Conservation (phyloP, 92 coral and sea anemone genomes). For the Umimayanthus kanabou region DNA sequence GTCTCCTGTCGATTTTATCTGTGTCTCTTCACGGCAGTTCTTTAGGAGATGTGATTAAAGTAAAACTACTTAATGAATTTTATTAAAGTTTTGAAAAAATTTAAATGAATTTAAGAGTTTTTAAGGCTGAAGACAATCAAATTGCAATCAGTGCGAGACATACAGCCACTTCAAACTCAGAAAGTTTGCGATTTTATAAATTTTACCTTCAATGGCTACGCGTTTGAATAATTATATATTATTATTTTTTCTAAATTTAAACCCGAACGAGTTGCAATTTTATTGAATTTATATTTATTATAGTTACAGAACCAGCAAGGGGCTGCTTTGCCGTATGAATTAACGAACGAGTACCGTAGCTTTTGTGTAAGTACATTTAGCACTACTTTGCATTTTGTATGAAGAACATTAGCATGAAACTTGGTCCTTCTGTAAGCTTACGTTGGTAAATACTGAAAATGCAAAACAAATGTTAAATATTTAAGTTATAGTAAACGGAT, state of each 20-base stretch:
- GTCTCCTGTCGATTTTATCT: not conserved
- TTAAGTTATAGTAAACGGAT: not conserved
- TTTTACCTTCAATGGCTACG: not conserved
- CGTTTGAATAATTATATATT: not conserved
- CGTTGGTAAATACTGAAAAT: not conserved
- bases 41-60: not conserved
- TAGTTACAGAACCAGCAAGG: not conserved
- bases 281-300: not conserved
- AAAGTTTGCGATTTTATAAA: not conserved
- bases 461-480: not conserved
- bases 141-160: not conserved
- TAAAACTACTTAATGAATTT: not conserved
- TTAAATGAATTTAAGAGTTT: not conserved
- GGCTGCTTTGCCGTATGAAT: not conserved
- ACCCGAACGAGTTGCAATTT: not conserved
- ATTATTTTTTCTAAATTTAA: not conserved
- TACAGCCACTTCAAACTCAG: not conserved
- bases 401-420: not conserved
- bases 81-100: not conserved
- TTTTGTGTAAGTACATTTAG: not conserved
- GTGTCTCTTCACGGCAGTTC: not conserved
- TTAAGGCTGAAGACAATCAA: not conserved
- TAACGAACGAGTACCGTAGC: not conserved
- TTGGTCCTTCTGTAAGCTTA: not conserved
- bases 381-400: not conserved